Evolutionary conservation across 1,140 invertebrate species (phyloP).

Genomic region (Listronotus oregonensis): DNA sequence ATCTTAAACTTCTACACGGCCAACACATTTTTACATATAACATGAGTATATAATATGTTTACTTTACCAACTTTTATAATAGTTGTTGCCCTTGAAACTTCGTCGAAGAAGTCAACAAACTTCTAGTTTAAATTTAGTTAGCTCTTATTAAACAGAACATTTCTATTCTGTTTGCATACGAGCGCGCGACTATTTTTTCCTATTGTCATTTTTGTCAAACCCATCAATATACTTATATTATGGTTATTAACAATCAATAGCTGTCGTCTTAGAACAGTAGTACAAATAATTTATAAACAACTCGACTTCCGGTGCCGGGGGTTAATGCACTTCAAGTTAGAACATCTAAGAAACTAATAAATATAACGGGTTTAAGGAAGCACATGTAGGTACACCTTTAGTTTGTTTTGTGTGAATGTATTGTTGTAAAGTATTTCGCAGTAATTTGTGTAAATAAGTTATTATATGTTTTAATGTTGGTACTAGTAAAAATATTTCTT

Average conservation of each 20-base stretch:
- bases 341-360: conserved; percentile 16
- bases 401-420: neutral
- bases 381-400: neutral
- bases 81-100: conserved; percentile 11
- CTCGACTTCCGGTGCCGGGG: conserved; percentile 5
- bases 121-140: too few species aligned
- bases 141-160: too few species aligned
- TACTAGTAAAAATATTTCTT: too few species aligned
- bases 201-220: neutral
- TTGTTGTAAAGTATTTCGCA: neutral
- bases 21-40: too few species aligned
- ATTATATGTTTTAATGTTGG: too few species aligned
- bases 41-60: neutral
- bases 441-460: too few species aligned
- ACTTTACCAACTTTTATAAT: neutral
- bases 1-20: too few species aligned
- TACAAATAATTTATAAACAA: conserved; percentile 8
- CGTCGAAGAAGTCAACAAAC: conserved; percentile 8
- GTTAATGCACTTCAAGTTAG: conserved; percentile 9
- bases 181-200: conserved; percentile 5
- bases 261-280: conserved; percentile 5
- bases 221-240: neutral
- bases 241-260: conserved; percentile 5
- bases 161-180: too few species aligned
- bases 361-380: neutral